Base-by-base conservation (phyloP, 2,888 invertebrate genomes). In the Serripes groenlandicus region DNA sequence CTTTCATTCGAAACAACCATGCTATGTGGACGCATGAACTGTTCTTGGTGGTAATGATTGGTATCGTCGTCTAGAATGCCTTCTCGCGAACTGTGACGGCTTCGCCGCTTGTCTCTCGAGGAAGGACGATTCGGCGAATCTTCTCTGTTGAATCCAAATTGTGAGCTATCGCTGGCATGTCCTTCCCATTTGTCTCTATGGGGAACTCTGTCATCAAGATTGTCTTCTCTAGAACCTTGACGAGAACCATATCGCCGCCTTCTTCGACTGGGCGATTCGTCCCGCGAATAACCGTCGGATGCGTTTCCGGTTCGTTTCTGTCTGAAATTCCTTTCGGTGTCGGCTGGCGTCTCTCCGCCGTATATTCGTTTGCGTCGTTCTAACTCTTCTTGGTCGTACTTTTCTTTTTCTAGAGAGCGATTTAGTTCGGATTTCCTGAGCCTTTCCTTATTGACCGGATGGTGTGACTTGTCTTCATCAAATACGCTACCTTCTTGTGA, bases 361-460 rank as follows among this genome's bases (percentile, higher is more conserved):
- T 86, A 84, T 21, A 84, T 82, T 1, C 84, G 71, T 35, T 72
- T 69, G n/a, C 84, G 66, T 49, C 86, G 68, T 37, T 82, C 84
- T 66, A 84, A 74, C 23, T 86, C 86, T 32, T 84, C 83, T 35
- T 75, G 77, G 30, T 84, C 82, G 34, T 75, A 60, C 21, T 80
- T 76, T 71, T 82, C 81, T n/a, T 71, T 95, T 21, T 94, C 94
- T 34, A 94, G 93, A 42, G 95, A 95, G 95, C 97, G 96, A 94
- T 97, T 97, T 21, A 97, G 93, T 0, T 96, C 96, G 0, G 97
- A 97, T 93, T 97, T 97, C 49, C 97, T 95, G 89, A 97, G 97
- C 92, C 97, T 97, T 94, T 97, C 97, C 93, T 97, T 97, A 21
- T 82, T 84, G 18, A 86, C 78, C 3, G 91, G 88, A 66, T 89